Percentiles rank a stretch among this genome's conserved stretches.
These are phyloP conservation scores for Notarius quadriscutis DNA, from an alignment of 2,113 vertebrate genomes.

Conservation along the genomic window DNA sequence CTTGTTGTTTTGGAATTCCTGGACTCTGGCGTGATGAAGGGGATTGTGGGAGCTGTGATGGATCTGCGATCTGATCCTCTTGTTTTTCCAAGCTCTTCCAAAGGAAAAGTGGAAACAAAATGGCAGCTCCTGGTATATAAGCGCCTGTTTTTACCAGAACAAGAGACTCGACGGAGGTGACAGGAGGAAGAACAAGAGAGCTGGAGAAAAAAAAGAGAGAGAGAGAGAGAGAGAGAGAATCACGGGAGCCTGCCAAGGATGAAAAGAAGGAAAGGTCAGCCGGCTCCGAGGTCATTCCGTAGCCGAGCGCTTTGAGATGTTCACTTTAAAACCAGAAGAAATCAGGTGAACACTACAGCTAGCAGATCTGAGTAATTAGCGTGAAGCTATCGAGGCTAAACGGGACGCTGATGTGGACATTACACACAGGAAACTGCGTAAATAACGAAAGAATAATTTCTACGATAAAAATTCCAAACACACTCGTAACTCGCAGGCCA, in stretches of 20 bases:
- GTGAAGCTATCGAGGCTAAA: not conserved
- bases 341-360: not conserved
- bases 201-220: constrained; percentile 2
- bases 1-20: not conserved
- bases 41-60: constrained; percentile 29
- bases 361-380: not conserved
- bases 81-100: not conserved
- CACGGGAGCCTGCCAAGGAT: not conserved
- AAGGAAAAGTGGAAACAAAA: constrained; percentile 38
- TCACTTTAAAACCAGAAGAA: not conserved
- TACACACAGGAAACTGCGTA: not conserved
- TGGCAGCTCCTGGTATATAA: constrained; percentile 29
- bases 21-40: constrained; percentile 5
- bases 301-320: not conserved
- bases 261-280: constrained; percentile 25
- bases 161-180: constrained; percentile 16
- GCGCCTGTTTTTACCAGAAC: constrained; percentile 34
- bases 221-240: not conserved
- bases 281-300: constrained; percentile 14
- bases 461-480: not conserved
- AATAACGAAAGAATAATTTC: not conserved
- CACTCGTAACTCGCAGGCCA: not conserved
- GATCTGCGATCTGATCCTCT: constrained; percentile 13
- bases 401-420: not conserved
- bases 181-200: constrained; percentile 4